Evolutionary conservation across 2,113 vertebrate genomes (phyloP).

Genomic region (Struthidea cinerea): DNA sequence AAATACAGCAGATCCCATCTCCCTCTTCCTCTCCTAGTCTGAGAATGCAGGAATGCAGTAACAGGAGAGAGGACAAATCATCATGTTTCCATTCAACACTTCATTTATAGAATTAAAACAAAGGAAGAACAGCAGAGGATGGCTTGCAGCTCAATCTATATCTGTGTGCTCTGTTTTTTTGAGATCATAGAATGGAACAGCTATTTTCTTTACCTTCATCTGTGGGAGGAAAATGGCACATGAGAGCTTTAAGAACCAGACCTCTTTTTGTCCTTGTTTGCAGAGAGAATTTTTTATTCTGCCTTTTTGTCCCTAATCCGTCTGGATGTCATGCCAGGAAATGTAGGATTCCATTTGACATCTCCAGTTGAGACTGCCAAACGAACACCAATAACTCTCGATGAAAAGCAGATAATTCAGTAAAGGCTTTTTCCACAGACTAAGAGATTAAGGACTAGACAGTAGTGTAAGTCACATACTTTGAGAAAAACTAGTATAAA

Average conservation of each 20-base stretch:
- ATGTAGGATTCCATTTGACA: not conserved
- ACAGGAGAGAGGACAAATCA: not conserved
- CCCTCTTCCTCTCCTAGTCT: not conserved
- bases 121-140: not conserved
- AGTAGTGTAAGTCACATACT: not conserved
- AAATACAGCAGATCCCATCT: not conserved
- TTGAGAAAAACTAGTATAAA: not conserved
- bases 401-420: not conserved
- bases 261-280: not conserved
- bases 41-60: not conserved
- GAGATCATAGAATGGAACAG: not conserved
- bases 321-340: not conserved
- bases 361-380: not conserved
- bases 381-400: rapidly evolving
- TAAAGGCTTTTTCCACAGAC: not conserved
- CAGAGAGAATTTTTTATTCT: not conserved
- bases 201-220: not conserved
- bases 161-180: not conserved
- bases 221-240: not conserved
- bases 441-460: not conserved
- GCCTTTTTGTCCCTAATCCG: not conserved
- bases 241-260: not conserved
- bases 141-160: not conserved
- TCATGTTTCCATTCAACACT: not conserved
- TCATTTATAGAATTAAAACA: not conserved